Conservation (phyloP, 2,888 invertebrate species). For the Entomobrya multifasciata region DNA sequence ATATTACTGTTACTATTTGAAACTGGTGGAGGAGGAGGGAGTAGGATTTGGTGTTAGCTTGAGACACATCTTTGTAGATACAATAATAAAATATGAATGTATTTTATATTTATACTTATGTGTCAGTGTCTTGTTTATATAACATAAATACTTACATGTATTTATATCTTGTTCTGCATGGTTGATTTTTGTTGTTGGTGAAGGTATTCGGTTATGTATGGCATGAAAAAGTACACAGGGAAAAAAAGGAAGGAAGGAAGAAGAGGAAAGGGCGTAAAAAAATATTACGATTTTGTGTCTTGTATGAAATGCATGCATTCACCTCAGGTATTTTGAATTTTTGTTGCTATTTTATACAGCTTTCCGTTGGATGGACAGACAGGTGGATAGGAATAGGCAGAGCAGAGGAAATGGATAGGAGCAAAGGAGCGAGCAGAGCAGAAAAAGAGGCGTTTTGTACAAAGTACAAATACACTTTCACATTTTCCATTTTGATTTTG, state of each 20-base stretch:
- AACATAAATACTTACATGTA: not conserved
- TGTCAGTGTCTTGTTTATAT: not conserved
- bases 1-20: too few relatives aligned
- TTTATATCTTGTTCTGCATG: not conserved
- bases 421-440: not conserved
- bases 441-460: constrained; percentile 5
- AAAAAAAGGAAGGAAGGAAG: constrained; percentile 5
- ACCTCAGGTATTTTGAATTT: not conserved
- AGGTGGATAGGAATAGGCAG: not conserved
- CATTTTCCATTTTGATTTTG: constrained; percentile 47
- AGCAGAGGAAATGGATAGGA: not conserved
- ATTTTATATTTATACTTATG: not conserved
- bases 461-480: constrained; percentile 13
- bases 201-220: not conserved
- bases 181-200: not conserved
- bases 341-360: not conserved
- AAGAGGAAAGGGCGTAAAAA: constrained; percentile 22
- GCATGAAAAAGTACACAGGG: not conserved
- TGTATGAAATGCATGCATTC: not conserved
- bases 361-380: constrained; percentile 10
- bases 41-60: too few relatives aligned
- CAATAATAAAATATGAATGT: too few relatives aligned
- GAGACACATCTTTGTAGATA: too few relatives aligned
- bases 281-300: not conserved
- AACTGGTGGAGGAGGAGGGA: too few relatives aligned